Base-by-base conservation (phyloP, 35 echinoderm and acorn worm species). In the Chiridota heheva region DNA sequence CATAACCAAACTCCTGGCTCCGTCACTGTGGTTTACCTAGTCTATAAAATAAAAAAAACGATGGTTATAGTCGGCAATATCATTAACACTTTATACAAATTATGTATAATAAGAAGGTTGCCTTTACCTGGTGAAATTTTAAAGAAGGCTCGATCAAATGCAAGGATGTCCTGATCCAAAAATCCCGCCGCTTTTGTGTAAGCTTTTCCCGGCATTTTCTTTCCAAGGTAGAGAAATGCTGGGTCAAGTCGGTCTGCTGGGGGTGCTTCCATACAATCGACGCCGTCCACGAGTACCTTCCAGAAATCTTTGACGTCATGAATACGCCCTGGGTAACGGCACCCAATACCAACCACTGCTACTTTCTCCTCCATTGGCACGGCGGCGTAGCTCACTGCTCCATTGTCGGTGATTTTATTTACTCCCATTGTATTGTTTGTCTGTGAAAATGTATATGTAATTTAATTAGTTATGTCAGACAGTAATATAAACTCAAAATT, bases 51-150 rank as follows among this genome's bases (percentile, higher is more conserved):
- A n/a, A n/a, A n/a, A n/a, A n/a, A n/a, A n/a, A n/a, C n/a, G n/a
- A n/a, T n/a, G n/a, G n/a, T n/a, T n/a, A n/a, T n/a, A n/a, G n/a
- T n/a, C n/a, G n/a, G n/a, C n/a, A n/a, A n/a, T n/a, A n/a, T n/a
- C n/a, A n/a, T n/a, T n/a, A n/a, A n/a, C n/a, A n/a, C n/a, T n/a
- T n/a, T n/a, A n/a, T n/a, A n/a, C n/a, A n/a, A n/a, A n/a, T n/a
- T n/a, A n/a, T n/a, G n/a, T n/a, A n/a, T n/a, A n/a, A n/a, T n/a
- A n/a, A n/a, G n/a, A n/a, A n/a, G n/a, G n/a, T n/a, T n/a, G n/a
- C n/a, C n/a, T n/a, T n/a, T 91, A 91, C 89, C 82, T 70, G 72
- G 89, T 0, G 89, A 69, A 46, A 91, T 91, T 51, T 77, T 84
- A 40, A 90, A 90, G 62, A 90, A 90, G 12, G 75, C 56, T 43